Evolutionary conservation across 2,888 invertebrate genomes (phyloP), one percentile per base, ranked within the genome.

Genomic region (Halictus ligatus): DNA sequence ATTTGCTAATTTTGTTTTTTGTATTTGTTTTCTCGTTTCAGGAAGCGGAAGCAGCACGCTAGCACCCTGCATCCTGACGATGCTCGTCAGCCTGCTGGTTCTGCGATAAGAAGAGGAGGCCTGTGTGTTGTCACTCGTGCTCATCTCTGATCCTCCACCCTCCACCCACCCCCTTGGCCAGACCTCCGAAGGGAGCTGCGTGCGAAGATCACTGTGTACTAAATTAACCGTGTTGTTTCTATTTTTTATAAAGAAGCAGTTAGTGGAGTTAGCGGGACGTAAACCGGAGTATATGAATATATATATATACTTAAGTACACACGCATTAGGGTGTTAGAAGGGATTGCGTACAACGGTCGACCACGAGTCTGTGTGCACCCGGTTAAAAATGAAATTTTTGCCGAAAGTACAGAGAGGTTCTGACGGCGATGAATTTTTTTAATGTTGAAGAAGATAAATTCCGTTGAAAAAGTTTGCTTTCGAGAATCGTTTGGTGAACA

Each of bases 221-320:
- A 86, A 88, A 91, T 91, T 88, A 92, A 86, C 83, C 85, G 83
- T 86, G 91, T 92, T 92, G 84, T 92, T 91, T 92, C 88, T 91
- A 91, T 92, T 91, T 92, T 92, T 92, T 91, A 92, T 92, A 89
- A 90, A 91, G 88, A 71, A 43, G 85, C 89, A 89, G 86, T 86
- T 89, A 92, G 88, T 73, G 84, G 73, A 81, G 75, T 81, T 89
- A 89, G 88, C 76, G 40, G 25, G 76, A 81, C 60, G 71, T 88
- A 88, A 81, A n/a, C 77, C 54, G 74, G 69, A 69, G 54, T 50
- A 81, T 77, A 69, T 69, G 13, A 29, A 40, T 69, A 35, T 6
- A 29, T 69, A 35, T 69, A 69, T 69, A 69, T 40, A 69, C 5
- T 78, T 78, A 80, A 78, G 80, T 54, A 82, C 71, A 69, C 67